Conservation (phyloP, 2,113 vertebrate species). For the Neopipo cinnamomea region DNA sequence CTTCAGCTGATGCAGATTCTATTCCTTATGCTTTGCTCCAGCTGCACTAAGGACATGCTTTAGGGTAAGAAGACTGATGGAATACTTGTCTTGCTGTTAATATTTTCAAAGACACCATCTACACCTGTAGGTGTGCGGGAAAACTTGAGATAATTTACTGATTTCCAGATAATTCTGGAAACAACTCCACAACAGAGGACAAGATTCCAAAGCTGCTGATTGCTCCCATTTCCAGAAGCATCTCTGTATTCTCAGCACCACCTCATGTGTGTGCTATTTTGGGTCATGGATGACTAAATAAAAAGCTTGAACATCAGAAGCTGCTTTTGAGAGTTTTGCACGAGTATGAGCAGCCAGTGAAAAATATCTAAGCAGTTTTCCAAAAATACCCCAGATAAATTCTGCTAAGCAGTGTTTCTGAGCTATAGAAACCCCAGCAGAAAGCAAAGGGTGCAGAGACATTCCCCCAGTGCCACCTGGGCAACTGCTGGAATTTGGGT, state of each 20-base stretch:
- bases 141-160: neutral
- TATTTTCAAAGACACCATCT: neutral
- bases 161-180: neutral
- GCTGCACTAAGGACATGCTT: neutral
- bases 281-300: neutral
- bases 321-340: neutral
- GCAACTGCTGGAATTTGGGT: neutral
- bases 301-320: neutral
- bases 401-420: neutral
- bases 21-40: neutral
- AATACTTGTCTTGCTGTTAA: neutral
- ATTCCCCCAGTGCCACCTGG: neutral
- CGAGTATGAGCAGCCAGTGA: neutral
- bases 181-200: neutral
- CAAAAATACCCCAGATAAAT: neutral
- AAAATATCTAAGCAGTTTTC: neutral
- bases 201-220: neutral
- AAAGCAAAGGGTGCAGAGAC: neutral
- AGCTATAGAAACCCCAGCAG: neutral
- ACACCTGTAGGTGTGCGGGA: neutral
- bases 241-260: neutral
- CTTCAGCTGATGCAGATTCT: neutral
- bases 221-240: neutral
- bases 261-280: fast-evolving
- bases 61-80: neutral